Percentiles rank a stretch among this genome's conserved stretches.
phyloP scores from a whole-genome alignment of 2,888 invertebrate species.

The Melikaiella ostensackeni region DNA sequence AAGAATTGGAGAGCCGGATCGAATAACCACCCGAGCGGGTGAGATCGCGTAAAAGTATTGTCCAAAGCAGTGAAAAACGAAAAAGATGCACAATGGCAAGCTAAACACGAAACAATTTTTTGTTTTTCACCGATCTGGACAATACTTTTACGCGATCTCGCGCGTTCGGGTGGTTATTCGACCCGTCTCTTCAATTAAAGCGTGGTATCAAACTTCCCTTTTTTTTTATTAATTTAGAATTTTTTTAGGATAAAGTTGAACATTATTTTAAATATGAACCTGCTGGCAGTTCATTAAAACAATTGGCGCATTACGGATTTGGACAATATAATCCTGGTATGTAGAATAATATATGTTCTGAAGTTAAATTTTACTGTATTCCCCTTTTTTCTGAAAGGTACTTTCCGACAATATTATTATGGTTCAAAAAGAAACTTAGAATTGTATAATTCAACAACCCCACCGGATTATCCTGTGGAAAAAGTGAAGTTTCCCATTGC shows the following conservation, averaged over 20 bases:
- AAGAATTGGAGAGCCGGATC: too few relatives aligned
- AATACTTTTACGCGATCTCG: too few relatives aligned
- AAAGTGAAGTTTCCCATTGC: conserved; percentile 59
- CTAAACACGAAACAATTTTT: too few relatives aligned
- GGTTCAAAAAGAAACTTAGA: conserved; percentile 67
- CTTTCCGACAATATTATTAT: conserved; percentile 65
- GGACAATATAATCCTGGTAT: background rate
- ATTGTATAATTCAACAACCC: conserved; percentile 68
- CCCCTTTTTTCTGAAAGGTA: background rate
- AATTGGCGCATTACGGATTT: conserved; percentile 34
- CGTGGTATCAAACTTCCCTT: background rate
- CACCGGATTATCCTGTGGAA: conserved; percentile 77
- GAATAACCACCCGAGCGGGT: too few relatives aligned
- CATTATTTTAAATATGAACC: background rate
- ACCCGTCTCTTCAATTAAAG: background rate
- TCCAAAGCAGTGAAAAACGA: too few relatives aligned
- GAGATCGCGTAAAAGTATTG: too few relatives aligned
- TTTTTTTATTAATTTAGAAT: too few relatives aligned
- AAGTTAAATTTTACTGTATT: too few relatives aligned
- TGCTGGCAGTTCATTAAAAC: conserved; percentile 43
- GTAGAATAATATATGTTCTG: background rate
- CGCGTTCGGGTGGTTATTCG: too few relatives aligned
- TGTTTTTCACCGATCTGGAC: too few relatives aligned
- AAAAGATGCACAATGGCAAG: too few relatives aligned
- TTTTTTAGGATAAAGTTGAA: too few relatives aligned